Conservation (phyloP, 2,888 invertebrate species). For the Sphecodes monilicornis region DNA sequence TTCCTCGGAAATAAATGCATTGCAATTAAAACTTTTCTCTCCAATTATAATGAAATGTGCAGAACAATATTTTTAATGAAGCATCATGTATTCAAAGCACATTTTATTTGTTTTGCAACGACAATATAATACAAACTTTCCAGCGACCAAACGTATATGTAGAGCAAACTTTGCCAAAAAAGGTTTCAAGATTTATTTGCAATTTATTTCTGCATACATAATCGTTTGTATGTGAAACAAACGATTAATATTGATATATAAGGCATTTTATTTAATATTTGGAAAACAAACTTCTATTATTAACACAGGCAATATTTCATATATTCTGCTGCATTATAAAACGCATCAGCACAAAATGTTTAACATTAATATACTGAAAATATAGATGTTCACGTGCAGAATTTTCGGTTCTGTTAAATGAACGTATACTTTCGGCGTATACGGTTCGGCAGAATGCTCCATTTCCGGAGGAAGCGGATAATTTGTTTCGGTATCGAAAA, state of each 20-base stretch:
- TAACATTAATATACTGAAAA: background rate
- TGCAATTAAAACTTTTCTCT: background rate
- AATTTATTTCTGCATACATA: background rate
- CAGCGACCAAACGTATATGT: background rate
- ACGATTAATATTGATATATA: too few relatives aligned
- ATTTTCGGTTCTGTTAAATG: background rate
- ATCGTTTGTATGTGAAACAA: background rate
- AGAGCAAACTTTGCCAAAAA: background rate
- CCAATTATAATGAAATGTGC: background rate
- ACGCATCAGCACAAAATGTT: background rate
- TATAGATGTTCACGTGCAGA: background rate
- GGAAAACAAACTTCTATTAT: background rate
- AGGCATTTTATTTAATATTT: too few relatives aligned
- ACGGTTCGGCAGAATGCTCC: background rate
- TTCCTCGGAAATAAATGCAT: background rate
- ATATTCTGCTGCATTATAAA: background rate
- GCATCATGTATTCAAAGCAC: background rate
- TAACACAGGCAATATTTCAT: background rate
- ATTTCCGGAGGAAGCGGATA: background rate
- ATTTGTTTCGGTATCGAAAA: background rate
- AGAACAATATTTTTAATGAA: background rate
- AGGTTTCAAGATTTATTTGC: background rate
- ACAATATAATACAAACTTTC: background rate
- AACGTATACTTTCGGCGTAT: too few relatives aligned
- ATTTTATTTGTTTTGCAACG: background rate